Evolutionary conservation across 2,888 invertebrate genomes (phyloP).

Genomic region (Melinaea marsaeus): DNA sequence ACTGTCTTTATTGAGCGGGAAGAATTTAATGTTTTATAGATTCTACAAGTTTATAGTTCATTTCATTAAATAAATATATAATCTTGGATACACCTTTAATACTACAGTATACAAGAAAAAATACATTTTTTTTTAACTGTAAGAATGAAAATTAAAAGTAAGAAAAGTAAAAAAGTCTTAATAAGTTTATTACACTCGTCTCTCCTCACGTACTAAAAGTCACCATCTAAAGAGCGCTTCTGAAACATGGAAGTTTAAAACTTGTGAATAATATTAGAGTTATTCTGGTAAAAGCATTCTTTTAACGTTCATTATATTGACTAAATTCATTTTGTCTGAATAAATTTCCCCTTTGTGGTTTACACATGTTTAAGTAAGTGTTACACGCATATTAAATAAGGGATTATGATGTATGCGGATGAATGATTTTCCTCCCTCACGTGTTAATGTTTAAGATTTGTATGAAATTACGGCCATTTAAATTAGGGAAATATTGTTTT

Average conservation of each 20-base stretch:
- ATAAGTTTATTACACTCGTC: too few relatives aligned
- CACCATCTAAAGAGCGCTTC: too few relatives aligned
- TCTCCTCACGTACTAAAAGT: too few relatives aligned
- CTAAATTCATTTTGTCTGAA: constrained; percentile 5
- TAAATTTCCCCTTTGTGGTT: not conserved
- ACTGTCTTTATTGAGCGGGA: too few relatives aligned
- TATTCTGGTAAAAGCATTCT: not conserved
- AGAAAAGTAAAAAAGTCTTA: too few relatives aligned
- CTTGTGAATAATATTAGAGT: not conserved
- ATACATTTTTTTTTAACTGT: too few relatives aligned
- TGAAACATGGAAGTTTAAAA: not conserved
- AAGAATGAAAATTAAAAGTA: too few relatives aligned
- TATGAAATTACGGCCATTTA: constrained; percentile 1
- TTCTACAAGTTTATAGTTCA: too few relatives aligned
- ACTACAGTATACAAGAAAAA: too few relatives aligned
- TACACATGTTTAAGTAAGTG: constrained; percentile 6
- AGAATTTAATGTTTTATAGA: too few relatives aligned
- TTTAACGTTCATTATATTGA: not conserved
- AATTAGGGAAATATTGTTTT: not conserved
- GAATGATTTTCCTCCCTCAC: constrained; percentile 3
- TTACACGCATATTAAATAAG: constrained; percentile 8
- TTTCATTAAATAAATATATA: too few relatives aligned
- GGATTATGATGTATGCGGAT: constrained; percentile 7
- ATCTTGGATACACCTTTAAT: too few relatives aligned
- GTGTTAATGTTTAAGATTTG: constrained; percentile 5